Conservation (phyloP, 2,888 invertebrate species). For the Drosophila niveifrons region DNA sequence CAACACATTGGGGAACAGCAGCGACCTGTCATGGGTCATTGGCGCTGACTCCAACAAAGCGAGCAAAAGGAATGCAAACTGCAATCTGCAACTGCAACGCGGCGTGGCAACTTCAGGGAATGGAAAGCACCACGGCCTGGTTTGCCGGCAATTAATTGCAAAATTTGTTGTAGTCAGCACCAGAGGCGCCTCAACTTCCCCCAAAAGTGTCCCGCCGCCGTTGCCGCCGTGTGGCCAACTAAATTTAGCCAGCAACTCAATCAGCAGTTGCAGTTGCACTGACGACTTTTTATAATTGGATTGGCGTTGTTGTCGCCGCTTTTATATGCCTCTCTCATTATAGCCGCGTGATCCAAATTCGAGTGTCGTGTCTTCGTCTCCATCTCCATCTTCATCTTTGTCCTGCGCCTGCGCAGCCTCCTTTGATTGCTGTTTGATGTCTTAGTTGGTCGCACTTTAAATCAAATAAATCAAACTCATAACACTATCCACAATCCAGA, state of each 20-base stretch:
- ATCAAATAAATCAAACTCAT: constrained; percentile 67
- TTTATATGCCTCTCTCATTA: constrained; percentile 50
- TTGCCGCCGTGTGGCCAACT: constrained; percentile 32
- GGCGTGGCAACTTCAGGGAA: background rate
- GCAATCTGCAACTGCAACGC: constrained; percentile 9
- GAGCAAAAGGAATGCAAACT: constrained; percentile 19
- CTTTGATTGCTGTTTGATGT: constrained; percentile 46
- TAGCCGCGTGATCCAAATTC: constrained; percentile 51
- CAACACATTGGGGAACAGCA: constrained; percentile 53
- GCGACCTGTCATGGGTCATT: constrained; percentile 77
- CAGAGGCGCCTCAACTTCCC: constrained; percentile 45
- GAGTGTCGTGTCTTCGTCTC: constrained; percentile 14
- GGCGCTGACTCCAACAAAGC: constrained; percentile 42
- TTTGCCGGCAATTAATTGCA: constrained; percentile 68
- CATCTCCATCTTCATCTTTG: background rate
- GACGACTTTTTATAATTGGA: constrained; percentile 77
- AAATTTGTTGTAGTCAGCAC: constrained; percentile 43
- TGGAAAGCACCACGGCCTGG: constrained; percentile 14
- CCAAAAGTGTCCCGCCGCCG: background rate
- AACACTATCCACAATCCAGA: constrained; percentile 18
- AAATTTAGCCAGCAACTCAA: constrained; percentile 75
- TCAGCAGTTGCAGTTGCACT: constrained; percentile 61
- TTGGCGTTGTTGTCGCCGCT: constrained; percentile 45
- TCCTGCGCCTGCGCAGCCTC: constrained; percentile 43
- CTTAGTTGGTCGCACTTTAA: constrained; percentile 54